phyloP scores from a whole-genome alignment of 2,888 invertebrate species.

The Stenodema calcarata region DNA sequence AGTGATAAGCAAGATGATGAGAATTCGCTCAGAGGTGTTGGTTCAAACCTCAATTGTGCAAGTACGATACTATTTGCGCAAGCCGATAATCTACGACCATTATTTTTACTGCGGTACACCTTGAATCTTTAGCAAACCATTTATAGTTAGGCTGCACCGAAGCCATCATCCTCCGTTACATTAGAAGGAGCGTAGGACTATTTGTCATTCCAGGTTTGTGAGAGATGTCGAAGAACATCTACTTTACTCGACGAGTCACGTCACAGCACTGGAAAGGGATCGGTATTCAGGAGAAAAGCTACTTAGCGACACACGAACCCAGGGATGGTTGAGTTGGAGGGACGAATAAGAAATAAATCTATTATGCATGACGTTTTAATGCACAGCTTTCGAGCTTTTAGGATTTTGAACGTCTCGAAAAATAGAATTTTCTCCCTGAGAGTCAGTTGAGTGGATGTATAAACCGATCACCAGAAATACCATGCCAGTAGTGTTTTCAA shows the following conservation, averaged over 20 bases:
- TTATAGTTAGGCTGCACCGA: too few relatives aligned
- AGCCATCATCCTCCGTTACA: too few relatives aligned
- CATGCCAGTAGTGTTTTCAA: too few relatives aligned
- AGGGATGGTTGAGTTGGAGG: not conserved
- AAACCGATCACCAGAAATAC: not conserved
- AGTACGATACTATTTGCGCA: too few relatives aligned
- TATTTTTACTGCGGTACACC: too few relatives aligned
- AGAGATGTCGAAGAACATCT: not conserved
- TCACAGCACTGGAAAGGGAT: not conserved
- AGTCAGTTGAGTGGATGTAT: not conserved
- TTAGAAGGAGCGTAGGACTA: not conserved
- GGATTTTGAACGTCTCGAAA: not conserved
- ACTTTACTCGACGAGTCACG: not conserved
- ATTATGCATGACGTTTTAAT: conserved; percentile 24
- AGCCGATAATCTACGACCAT: too few relatives aligned
- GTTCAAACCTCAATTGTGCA: too few relatives aligned
- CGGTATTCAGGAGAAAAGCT: not conserved
- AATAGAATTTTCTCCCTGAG: not conserved
- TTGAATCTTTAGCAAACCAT: too few relatives aligned
- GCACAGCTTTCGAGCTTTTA: not conserved
- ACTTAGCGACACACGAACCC: not conserved
- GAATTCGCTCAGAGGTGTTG: too few relatives aligned
- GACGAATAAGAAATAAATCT: not conserved
- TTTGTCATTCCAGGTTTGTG: not conserved
- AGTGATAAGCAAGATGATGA: too few relatives aligned